A percentile compares a stretch with the other conserved stretches of the same genome.
phyloP scores from a whole-genome alignment of 2,797 vertebrate species.

The Hypotaenidia philippensis region DNA sequence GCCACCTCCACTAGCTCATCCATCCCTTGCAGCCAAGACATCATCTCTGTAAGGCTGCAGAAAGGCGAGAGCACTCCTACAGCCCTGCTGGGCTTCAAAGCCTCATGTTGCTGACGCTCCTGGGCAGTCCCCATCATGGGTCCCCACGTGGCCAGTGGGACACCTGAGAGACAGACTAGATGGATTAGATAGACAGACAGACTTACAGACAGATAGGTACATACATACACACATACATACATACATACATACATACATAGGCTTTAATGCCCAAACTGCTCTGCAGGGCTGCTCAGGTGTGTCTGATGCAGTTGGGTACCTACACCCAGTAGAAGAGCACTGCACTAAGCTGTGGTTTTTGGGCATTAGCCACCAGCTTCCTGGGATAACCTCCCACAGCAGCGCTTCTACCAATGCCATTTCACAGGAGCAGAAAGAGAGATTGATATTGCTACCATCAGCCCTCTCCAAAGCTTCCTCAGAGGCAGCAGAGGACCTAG shows the following conservation, averaged over 20 bases:
- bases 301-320: neutral
- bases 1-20: slow-evolving; percentile 39
- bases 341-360: neutral
- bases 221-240: too few species aligned
- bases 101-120: neutral
- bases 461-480: neutral
- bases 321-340: neutral
- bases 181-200: too few species aligned
- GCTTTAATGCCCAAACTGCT: neutral
- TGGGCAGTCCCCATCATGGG: neutral
- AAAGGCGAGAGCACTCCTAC: neutral
- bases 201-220: too few species aligned
- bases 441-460: neutral
- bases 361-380: neutral
- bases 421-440: neutral
- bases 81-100: neutral
- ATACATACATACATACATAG: rapidly evolving
- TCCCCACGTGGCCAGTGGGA: neutral
- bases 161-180: neutral
- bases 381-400: neutral
- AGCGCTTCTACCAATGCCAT: neutral
- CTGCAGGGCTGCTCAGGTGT: neutral
- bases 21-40: neutral
- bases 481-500: neutral
- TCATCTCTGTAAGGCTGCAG: neutral